Percentiles rank a stretch among this genome's conserved stretches.
Conservation (phyloP, 2,888 invertebrate species). For the Noctua janthina region DNA sequence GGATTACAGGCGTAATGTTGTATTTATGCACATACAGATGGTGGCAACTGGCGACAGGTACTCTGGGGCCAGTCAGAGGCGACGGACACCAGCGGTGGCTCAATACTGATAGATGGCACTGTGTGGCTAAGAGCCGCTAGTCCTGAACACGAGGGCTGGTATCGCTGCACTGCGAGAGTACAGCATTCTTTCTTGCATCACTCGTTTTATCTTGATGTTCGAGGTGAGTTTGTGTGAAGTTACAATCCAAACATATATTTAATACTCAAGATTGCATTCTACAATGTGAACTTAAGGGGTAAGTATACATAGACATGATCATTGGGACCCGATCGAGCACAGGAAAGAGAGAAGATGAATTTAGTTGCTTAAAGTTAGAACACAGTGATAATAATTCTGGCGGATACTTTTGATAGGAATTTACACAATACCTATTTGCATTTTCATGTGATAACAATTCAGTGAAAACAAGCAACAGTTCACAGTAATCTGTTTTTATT, state of each 20-base stretch:
- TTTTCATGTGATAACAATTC: background rate
- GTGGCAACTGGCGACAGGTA: slow-evolving; percentile 87
- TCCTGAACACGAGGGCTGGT: slow-evolving; percentile 95
- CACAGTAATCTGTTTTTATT: background rate
- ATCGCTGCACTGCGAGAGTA: slow-evolving; percentile 94
- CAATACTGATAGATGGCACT: slow-evolving; percentile 93
- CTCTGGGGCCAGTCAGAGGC: slow-evolving; percentile 86
- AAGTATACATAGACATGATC: background rate
- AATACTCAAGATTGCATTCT: background rate
- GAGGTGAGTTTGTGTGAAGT: slow-evolving; percentile 76
- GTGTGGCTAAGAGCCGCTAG: slow-evolving; percentile 93
- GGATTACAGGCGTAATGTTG: background rate
- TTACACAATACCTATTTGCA: background rate
- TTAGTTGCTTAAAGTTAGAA: background rate
- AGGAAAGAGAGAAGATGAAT: background rate
- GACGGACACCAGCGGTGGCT: slow-evolving; percentile 88
- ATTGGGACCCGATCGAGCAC: background rate
- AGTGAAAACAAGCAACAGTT: background rate
- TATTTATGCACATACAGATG: slow-evolving; percentile 65
- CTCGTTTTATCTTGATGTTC: slow-evolving; percentile 85
- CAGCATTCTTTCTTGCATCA: slow-evolving; percentile 86
- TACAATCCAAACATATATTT: background rate
- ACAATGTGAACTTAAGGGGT: background rate
- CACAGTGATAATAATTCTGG: background rate
- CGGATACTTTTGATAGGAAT: no score